A percentile compares a stretch with the other conserved stretches of the same genome.
Evolutionary conservation across 2,888 invertebrate species (phyloP).

Genomic region (Torymus tubicola): DNA sequence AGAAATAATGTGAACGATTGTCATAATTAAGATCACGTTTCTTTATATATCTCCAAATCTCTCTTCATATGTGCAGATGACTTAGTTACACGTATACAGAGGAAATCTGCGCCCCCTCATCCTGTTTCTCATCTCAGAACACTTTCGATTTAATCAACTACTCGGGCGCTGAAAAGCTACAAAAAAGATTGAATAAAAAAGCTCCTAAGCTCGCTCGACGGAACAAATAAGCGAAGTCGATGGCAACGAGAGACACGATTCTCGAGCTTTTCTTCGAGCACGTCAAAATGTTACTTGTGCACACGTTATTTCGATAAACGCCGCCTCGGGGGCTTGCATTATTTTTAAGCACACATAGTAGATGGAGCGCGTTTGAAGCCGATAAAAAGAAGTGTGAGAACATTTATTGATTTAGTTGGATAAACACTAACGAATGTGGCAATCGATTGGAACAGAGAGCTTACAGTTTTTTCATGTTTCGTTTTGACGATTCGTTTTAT

Average conservation of each 20-base stretch:
- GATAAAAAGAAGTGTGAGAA: neutral
- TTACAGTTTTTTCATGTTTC: neutral
- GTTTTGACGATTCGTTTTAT: neutral
- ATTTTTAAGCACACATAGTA: neutral
- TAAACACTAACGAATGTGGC: conserved; percentile 51
- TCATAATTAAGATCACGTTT: no score
- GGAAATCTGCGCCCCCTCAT: neutral
- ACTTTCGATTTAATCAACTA: conserved; percentile 33
- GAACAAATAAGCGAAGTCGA: conserved; percentile 8
- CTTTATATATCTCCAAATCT: no score
- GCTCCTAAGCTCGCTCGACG: neutral
- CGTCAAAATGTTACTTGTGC: conserved; percentile 2
- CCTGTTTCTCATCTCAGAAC: neutral
- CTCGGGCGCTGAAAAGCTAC: no score
- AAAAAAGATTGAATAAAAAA: neutral
- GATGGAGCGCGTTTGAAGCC: neutral
- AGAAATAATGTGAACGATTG: no score
- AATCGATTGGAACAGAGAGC: conserved; percentile 57
- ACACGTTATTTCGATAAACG: neutral
- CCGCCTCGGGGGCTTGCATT: neutral
- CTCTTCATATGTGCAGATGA: no score
- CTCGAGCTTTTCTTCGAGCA: neutral
- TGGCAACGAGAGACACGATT: neutral
- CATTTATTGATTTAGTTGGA: conserved; percentile 59
- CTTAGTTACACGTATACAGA: no score